Conservation (phyloP, 2,797 vertebrate species). For the Pitangus sulphuratus region DNA sequence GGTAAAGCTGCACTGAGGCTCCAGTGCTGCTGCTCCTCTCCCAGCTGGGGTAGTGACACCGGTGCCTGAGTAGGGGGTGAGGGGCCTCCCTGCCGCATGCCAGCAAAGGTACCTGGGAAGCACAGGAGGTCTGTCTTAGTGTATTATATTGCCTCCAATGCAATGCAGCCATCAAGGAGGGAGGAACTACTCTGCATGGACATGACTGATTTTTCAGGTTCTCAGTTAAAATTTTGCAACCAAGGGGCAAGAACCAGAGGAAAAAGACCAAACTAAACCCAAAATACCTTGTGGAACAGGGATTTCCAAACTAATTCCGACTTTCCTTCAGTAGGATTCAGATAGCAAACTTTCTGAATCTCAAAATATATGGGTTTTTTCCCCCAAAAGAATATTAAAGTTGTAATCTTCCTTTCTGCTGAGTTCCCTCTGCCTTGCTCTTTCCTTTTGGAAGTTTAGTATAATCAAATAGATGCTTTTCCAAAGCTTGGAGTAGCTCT, state of each 20-base stretch:
- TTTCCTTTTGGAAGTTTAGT: not conserved
- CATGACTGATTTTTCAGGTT: not conserved
- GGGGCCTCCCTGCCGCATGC: not conserved
- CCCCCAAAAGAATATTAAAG: not conserved
- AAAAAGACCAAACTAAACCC: not conserved
- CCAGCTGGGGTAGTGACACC: no score
- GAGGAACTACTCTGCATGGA: not conserved
- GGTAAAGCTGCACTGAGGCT: not conserved
- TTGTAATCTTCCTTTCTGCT: not conserved
- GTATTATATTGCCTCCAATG: no score
- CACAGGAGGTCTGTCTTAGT: accelerated
- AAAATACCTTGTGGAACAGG: not conserved
- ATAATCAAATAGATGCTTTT: not conserved
- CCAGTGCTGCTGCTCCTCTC: not conserved
- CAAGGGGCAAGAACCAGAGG: not conserved
- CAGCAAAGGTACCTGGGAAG: not conserved
- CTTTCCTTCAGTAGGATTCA: not conserved
- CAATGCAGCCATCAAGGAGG: not conserved
- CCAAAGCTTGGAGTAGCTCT: not conserved
- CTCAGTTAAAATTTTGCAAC: not conserved
- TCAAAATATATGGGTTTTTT: not conserved
- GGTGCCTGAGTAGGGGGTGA: not conserved
- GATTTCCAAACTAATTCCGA: not conserved
- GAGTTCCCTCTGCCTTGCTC: not conserved
- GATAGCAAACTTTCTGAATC: not conserved